A percentile compares a stretch with the other conserved stretches of the same genome.
Evolutionary conservation across 92 coral and sea anemone genomes (phyloP).

Genomic region (Ricordea florida): DNA sequence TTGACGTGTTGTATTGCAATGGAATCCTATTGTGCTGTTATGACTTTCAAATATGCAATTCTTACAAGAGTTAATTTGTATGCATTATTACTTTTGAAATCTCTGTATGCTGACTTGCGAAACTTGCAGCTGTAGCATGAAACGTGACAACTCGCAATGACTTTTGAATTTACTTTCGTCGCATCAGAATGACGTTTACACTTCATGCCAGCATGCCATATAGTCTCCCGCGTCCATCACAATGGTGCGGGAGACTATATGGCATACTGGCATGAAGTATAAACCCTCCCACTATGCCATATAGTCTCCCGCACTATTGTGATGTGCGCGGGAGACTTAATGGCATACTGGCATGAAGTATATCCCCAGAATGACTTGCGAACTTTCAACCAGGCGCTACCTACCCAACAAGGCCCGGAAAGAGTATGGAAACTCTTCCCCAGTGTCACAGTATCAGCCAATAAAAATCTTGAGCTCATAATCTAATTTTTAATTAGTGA

Average conservation of each 20-base stretch:
- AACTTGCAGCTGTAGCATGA: background rate
- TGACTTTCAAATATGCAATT: background rate
- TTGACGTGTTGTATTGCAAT: conserved; percentile 13
- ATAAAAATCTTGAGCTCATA: no score
- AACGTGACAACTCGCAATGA: background rate
- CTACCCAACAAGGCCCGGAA: background rate
- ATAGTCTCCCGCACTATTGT: no score
- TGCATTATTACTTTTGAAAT: conserved; percentile 6
- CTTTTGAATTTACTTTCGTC: conserved; percentile 6
- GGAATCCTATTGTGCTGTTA: background rate
- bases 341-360: no score
- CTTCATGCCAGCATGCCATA: background rate
- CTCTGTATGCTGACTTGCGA: background rate
- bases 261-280: no score
- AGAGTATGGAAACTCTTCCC: conserved; percentile 2
- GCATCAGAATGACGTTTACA: background rate
- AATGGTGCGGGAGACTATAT: no score
- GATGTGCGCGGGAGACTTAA: no score
- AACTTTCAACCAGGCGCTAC: background rate
- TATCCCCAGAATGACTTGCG: background rate
- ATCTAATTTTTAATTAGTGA: no score
- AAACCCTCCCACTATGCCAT: no score
- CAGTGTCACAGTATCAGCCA: background rate
- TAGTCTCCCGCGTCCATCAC: no score
- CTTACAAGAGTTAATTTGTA: background rate